phyloP scores from a whole-genome alignment of 2,113 vertebrate species.

The Furnarius figulus region DNA sequence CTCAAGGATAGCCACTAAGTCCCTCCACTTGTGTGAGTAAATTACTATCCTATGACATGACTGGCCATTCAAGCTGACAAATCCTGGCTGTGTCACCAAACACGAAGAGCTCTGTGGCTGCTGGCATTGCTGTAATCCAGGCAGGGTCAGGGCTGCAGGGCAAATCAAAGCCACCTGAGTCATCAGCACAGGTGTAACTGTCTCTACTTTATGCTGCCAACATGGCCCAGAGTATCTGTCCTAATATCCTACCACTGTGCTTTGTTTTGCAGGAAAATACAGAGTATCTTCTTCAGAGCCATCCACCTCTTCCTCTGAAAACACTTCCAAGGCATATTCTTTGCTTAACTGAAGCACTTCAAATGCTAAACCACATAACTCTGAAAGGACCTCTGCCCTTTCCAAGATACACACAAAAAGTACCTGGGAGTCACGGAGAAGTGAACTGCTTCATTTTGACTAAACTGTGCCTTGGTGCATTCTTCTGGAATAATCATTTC shows the following conservation, averaged over 20 bases:
- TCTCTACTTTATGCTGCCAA: background rate
- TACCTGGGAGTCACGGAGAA: background rate
- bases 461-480: background rate
- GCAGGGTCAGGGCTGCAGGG: background rate
- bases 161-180: background rate
- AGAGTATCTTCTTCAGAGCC: constrained; percentile 74
- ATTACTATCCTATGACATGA: background rate
- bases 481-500: background rate
- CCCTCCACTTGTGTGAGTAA: background rate
- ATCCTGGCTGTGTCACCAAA: background rate
- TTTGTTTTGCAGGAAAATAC: constrained; percentile 75
- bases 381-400: background rate
- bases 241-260: background rate
- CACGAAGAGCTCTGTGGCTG: background rate
- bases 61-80: background rate
- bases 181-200: background rate
- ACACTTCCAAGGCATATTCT: constrained; percentile 74
- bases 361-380: background rate
- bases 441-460: background rate
- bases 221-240: background rate
- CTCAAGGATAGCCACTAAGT: background rate
- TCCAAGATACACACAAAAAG: background rate
- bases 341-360: constrained; percentile 70
- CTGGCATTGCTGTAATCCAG: background rate
- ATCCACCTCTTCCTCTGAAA: constrained; percentile 71